Base-by-base conservation (phyloP, 2,797 vertebrate species). In the Tragelaphus eurycerus region DNA sequence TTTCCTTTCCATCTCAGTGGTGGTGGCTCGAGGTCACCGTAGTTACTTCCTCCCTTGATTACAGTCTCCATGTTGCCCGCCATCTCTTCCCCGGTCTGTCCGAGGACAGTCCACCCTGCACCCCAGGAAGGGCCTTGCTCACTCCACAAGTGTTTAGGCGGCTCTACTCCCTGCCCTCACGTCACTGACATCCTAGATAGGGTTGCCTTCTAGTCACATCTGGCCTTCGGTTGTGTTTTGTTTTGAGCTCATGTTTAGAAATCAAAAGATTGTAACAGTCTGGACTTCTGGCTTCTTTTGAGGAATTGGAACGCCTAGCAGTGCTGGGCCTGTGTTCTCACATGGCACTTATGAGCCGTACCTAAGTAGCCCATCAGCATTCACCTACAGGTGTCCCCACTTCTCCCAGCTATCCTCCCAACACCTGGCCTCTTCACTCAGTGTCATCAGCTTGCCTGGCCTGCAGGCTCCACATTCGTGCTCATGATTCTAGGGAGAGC, bases 1-100 rank as follows among this genome's bases (percentile, higher is more conserved):
- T 96, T 96, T 95, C 83, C 60, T 96, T 74, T 95, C 90, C 79
- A 52, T 82, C 50, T 79, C 34, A 2, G 46, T 48, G 34, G 9
- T 62, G 50, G 2, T 78, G 46, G 17, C 90, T 98, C 54, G 54
- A 21, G 79, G 67, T 96, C 52, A 82, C 71, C 12, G 6, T 23
- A 87, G 54, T 62, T 84, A 5, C 60, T 92, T 88, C 50, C n/a
- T 60, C 16, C 31, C 29, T 89, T 93, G 79, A 76, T 87, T 52
- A 14, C 1, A 10, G 25, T 14, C 31, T 43, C 17, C 7, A 0
- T 10, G 19, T 19, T 6, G 4, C 81, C 29, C 21, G 21, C 76
- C 62, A 27, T 79, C 55, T 90, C 55, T 59, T 86, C 29, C 81
- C 27, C 0, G 29, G 43, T 31, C 76, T 89, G 23, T 50, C 23